Conservation (phyloP, 2,888 invertebrate genomes). For the Tetragnatha montana region DNA sequence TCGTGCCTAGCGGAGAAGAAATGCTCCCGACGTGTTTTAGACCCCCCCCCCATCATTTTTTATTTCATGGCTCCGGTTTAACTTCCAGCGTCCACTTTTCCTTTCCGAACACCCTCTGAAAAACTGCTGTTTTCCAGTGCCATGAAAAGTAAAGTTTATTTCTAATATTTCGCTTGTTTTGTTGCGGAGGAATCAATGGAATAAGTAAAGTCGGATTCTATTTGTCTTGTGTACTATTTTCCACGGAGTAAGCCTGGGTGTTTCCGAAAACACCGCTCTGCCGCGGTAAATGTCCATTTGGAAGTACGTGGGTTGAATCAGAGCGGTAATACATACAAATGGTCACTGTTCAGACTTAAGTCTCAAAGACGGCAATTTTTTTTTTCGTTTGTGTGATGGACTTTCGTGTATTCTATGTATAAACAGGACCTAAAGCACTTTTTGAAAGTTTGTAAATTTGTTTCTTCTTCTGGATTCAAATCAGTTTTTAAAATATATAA, state of each 20-base stretch:
- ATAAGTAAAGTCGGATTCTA: slow-evolving; percentile 33
- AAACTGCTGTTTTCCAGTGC: slow-evolving; percentile 17
- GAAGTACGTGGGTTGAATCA: slow-evolving; percentile 31
- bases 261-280: background rate
- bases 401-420: background rate
- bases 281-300: slow-evolving; percentile 35
- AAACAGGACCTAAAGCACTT: background rate
- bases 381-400: background rate
- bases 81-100: background rate
- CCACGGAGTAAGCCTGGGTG: slow-evolving; percentile 3
- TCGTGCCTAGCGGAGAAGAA: background rate
- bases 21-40: background rate
- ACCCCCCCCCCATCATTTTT: background rate
- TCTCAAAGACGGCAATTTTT: background rate
- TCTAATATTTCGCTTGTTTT: slow-evolving; percentile 4
- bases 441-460: too few relatives aligned
- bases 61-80: slow-evolving; percentile 18
- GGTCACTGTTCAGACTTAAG: background rate
- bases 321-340: background rate
- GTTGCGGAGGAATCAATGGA: slow-evolving; percentile 25
- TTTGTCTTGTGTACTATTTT: slow-evolving; percentile 17
- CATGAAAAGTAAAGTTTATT: slow-evolving; percentile 41
- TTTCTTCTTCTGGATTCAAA: too few relatives aligned
- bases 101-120: background rate
- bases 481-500: too few relatives aligned